Percentiles rank a stretch among this genome's conserved stretches.
Conservation (phyloP, 2,113 vertebrate species). For the Porphyrio hochstetteri region DNA sequence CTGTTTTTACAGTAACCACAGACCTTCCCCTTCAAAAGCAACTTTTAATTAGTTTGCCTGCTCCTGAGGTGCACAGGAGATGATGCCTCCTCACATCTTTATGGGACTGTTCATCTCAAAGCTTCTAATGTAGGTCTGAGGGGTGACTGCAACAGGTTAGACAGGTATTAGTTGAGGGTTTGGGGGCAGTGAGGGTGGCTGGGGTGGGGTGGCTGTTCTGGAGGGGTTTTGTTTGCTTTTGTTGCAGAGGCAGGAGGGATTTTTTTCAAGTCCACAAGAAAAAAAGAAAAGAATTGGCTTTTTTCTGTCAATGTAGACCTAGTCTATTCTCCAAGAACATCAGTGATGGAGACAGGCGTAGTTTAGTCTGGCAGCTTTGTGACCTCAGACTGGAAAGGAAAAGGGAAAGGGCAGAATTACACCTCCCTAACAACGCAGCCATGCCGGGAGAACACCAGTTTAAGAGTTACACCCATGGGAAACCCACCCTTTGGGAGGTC, state of each 20-base stretch:
- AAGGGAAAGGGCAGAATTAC: background rate
- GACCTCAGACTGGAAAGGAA: background rate
- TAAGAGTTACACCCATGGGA: background rate
- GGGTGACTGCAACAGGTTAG: rapidly evolving
- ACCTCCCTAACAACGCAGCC: background rate
- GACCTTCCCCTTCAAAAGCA: background rate
- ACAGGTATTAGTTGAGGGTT: background rate
- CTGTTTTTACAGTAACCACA: background rate
- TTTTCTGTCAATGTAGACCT: background rate
- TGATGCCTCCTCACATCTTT: background rate
- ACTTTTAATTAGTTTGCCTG: background rate
- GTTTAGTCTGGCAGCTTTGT: background rate
- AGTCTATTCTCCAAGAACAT: constrained; percentile 37
- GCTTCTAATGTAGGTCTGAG: background rate
- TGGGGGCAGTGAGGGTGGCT: background rate
- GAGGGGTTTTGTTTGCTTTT: background rate
- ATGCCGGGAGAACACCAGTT: background rate
- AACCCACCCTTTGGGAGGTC: background rate
- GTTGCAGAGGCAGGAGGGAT: rapidly evolving
- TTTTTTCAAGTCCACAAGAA: background rate
- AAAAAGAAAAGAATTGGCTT: background rate
- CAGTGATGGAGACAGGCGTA: background rate
- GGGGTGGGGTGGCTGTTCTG: background rate
- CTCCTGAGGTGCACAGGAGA: background rate
- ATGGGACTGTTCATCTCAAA: rapidly evolving